Percentiles rank a stretch among this genome's conserved stretches.
Conservation (phyloP, 2,113 vertebrate genomes). For the Capra hircus region DNA sequence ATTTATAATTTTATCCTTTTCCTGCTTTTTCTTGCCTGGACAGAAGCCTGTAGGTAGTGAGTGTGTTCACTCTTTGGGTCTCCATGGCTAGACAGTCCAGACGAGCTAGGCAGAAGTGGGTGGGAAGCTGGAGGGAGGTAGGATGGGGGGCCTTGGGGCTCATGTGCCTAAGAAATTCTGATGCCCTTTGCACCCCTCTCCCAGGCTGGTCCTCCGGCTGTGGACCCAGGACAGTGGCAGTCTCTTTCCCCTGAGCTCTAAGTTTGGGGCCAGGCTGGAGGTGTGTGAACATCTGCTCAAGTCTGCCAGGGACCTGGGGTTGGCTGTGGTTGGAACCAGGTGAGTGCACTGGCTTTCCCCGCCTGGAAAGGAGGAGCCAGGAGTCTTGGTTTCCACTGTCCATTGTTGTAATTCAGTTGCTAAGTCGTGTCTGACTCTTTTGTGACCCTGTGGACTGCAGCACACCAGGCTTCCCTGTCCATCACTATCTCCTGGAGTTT, state of each 20-base stretch:
- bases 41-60: neutral
- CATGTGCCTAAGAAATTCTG: neutral
- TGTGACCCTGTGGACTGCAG: neutral
- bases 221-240: neutral
- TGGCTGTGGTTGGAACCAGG: conserved; percentile 78
- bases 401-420: neutral
- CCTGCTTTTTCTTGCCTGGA: neutral
- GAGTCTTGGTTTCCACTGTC: neutral
- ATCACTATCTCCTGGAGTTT: neutral
- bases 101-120: neutral
- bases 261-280: conserved; percentile 67
- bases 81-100: neutral
- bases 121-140: neutral
- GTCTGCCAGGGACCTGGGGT: conserved; percentile 64
- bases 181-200: neutral
- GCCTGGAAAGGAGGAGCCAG: too few species aligned
- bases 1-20: neutral
- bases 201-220: neutral
- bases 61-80: neutral
- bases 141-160: rapidly evolving
- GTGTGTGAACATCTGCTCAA: conserved; percentile 70
- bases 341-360: neutral
- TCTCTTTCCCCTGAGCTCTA: neutral
- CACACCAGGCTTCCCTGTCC: neutral
- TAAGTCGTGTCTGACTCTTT: neutral